Evolutionary conservation across 2,797 vertebrate genomes (phyloP).

Genomic region (Pogoniulus pusillus): DNA sequence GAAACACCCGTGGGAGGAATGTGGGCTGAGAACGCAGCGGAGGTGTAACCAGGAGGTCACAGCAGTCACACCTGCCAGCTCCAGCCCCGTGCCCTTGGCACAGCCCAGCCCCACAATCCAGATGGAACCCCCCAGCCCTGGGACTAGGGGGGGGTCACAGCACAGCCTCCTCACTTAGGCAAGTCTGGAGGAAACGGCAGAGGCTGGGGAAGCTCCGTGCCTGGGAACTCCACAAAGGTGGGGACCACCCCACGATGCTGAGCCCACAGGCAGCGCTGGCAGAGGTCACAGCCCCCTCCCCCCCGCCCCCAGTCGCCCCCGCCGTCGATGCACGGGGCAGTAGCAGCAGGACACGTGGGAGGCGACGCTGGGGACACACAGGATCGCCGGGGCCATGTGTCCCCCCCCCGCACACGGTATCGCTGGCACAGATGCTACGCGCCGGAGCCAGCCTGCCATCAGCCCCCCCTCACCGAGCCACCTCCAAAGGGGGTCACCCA

Average conservation of each 20-base stretch:
- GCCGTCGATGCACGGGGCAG: background rate
- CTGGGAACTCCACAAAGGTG: background rate
- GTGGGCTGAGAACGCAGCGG: background rate
- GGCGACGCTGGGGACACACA: background rate
- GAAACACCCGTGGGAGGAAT: conserved; percentile 33
- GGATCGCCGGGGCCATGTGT: conserved; percentile 5
- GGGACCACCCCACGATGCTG: background rate
- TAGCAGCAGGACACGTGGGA: background rate
- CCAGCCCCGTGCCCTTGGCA: background rate
- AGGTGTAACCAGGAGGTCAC: background rate
- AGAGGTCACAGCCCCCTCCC: background rate
- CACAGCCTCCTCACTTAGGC: accelerated
- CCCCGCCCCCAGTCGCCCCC: background rate
- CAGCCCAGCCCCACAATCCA: background rate
- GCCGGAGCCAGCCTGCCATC: background rate
- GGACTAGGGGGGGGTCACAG: background rate
- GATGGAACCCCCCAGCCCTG: background rate
- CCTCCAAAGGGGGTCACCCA: background rate
- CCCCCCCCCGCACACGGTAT: background rate
- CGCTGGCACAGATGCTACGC: background rate
- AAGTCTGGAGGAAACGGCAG: background rate
- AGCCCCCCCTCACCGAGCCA: background rate
- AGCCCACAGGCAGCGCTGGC: background rate
- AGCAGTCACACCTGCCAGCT: background rate
- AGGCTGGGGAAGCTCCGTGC: accelerated